A percentile compares a stretch with the other conserved stretches of the same genome.
These are phyloP conservation scores for Platyrinchus mystaceus DNA, from an alignment of 2,797 vertebrate genomes.

Conservation along the genomic window DNA sequence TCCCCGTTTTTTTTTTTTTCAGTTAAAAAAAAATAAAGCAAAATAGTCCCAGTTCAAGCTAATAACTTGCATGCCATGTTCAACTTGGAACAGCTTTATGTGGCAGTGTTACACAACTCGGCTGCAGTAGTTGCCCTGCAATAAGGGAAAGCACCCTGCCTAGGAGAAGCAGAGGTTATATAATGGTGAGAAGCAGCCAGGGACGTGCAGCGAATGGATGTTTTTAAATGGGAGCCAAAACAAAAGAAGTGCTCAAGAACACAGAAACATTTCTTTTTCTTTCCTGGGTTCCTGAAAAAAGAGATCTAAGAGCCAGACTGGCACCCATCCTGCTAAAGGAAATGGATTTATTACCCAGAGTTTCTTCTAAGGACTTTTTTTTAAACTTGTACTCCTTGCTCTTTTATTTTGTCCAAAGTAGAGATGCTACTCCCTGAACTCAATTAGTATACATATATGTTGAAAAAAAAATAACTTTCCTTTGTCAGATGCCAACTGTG, in stretches of 20 bases:
- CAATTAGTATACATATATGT: background rate
- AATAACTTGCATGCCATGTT: conserved; percentile 55
- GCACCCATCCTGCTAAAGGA: conserved; percentile 15
- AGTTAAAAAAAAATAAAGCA: background rate
- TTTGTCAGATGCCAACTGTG: background rate
- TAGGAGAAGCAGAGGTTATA: conserved; percentile 38
- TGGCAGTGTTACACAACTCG: conserved; percentile 24
- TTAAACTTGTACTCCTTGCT: background rate
- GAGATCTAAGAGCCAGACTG: background rate
- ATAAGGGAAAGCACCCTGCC: conserved; percentile 53
- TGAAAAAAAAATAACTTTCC: background rate
- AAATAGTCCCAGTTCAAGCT: conserved; percentile 11
- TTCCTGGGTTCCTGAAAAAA: background rate
- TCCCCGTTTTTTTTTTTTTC: background rate
- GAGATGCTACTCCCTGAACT: background rate
- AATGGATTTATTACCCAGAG: conserved; percentile 25
- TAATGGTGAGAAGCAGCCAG: conserved; percentile 50
- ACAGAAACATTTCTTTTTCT: conserved; percentile 24
- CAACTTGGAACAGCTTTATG: conserved; percentile 47
- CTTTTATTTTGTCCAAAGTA: background rate
- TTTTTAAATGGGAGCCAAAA: conserved; percentile 24
- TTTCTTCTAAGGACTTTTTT: background rate
- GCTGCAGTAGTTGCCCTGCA: conserved; percentile 49
- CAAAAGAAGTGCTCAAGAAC: background rate
- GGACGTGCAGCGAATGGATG: background rate